A percentile compares a stretch with the other conserved stretches of the same genome.
Evolutionary conservation across 2,888 invertebrate genomes (phyloP).

Genomic region (Phengaris alcon): DNA sequence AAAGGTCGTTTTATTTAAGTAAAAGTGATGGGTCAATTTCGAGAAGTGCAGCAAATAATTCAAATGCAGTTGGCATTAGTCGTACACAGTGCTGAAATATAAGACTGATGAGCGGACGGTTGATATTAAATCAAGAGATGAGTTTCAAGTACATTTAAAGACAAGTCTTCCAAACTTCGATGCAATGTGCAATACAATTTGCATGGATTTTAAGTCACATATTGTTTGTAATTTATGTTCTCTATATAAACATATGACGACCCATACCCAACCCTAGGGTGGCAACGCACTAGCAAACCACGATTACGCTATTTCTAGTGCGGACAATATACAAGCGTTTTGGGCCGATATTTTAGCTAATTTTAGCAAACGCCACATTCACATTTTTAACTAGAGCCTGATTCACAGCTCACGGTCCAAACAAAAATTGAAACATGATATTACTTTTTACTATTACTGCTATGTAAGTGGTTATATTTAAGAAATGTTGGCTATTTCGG

Average conservation of each 20-base stretch:
- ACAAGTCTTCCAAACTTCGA: slow-evolving; percentile 51
- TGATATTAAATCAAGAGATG: slow-evolving; percentile 34
- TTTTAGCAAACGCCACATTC: neutral
- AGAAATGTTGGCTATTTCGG: neutral
- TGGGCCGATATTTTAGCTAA: neutral
- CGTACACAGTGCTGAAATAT: slow-evolving; percentile 36
- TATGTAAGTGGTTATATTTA: neutral
- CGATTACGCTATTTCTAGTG: neutral
- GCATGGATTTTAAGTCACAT: neutral
- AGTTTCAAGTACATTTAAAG: slow-evolving; percentile 42
- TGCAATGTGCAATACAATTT: slow-evolving; percentile 12
- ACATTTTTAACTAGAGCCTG: neutral
- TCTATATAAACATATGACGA: neutral
- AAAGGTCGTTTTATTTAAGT: neutral
- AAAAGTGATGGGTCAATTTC: slow-evolving; percentile 25
- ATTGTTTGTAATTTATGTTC: neutral
- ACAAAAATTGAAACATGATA: slow-evolving; percentile 16
- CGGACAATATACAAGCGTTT: neutral
- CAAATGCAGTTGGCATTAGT: neutral
- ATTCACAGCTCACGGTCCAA: neutral
- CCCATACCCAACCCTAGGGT: too few species aligned
- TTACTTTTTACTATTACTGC: neutral
- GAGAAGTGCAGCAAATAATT: slow-evolving; percentile 26
- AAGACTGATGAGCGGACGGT: slow-evolving; percentile 49
- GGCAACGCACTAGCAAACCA: neutral